Percentiles rank a stretch among this genome's conserved stretches.
Evolutionary conservation across 1,140 invertebrate genomes (phyloP).

Genomic region (Zaprionus camerounensis): DNA sequence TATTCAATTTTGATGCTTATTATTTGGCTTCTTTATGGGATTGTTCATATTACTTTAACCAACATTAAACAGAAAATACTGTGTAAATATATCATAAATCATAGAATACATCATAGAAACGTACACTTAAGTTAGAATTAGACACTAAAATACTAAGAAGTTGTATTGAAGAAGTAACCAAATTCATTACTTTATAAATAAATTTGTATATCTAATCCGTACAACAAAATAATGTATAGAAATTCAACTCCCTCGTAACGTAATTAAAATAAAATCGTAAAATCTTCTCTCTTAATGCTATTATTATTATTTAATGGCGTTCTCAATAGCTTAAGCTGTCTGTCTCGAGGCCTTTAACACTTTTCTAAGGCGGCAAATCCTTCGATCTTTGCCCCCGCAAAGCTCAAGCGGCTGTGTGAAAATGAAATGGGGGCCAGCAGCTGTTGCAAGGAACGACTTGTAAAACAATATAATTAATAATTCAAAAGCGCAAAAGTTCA

Average conservation of each 20-base stretch:
- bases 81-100: too few relatives aligned
- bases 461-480: constrained; percentile 74
- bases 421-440: constrained; percentile 25
- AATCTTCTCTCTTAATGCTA: not conserved
- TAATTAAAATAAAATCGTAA: not conserved
- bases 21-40: not conserved
- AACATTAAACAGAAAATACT: too few relatives aligned
- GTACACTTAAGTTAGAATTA: too few relatives aligned
- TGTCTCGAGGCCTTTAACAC: not conserved
- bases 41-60: too few relatives aligned
- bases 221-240: not conserved
- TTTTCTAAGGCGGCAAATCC: constrained; percentile 19
- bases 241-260: not conserved
- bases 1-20: not conserved
- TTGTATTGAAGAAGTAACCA: too few relatives aligned
- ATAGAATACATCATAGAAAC: too few relatives aligned
- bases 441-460: constrained; percentile 42
- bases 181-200: too few relatives aligned
- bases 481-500: constrained; percentile 67
- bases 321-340: constrained; percentile 2
- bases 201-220: too few relatives aligned
- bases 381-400: constrained; percentile 3
- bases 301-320: not conserved
- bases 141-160: too few relatives aligned
- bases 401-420: constrained; percentile 5